Conservation (phyloP, 2,113 vertebrate genomes). For the Anoplopoma fimbria region DNA sequence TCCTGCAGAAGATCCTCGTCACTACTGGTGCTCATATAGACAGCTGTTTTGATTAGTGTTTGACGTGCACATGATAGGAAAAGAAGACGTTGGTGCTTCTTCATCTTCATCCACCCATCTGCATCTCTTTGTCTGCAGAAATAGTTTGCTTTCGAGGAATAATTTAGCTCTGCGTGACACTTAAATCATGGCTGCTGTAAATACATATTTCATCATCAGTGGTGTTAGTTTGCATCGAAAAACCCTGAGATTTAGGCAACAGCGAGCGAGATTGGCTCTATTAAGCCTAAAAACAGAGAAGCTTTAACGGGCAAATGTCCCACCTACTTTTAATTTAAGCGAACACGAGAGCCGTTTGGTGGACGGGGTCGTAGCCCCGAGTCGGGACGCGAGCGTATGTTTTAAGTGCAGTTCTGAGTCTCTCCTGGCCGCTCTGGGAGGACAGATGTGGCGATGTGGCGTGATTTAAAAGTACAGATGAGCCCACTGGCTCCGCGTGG, state of each 20-base stretch:
- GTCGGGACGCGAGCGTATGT: constrained; percentile 66
- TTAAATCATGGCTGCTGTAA: neutral
- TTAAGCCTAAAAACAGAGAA: neutral
- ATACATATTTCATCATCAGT: neutral
- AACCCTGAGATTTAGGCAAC: neutral
- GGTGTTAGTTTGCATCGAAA: neutral
- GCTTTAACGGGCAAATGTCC: neutral
- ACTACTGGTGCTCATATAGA: too few species aligned
- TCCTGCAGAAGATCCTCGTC: too few species aligned
- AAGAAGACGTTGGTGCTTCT: too few species aligned
- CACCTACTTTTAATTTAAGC: neutral
- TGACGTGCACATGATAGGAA: too few species aligned
- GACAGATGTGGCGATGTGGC: constrained; percentile 27
- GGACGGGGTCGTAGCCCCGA: too few species aligned
- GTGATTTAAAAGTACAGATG: constrained; percentile 76
- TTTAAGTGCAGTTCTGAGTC: constrained; percentile 43
- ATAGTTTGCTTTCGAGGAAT: neutral
- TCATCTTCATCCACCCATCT: too few species aligned
- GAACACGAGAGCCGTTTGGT: neutral
- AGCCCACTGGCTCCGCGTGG: constrained; percentile 65
- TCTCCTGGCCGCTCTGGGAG: constrained; percentile 47
- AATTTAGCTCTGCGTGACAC: neutral
- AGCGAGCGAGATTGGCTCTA: neutral
- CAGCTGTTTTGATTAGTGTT: too few species aligned
- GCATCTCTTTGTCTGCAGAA: neutral